These are phyloP conservation scores for Bombycilla garrulus DNA, from an alignment of 2,113 vertebrate species.

Conservation along the genomic window DNA sequence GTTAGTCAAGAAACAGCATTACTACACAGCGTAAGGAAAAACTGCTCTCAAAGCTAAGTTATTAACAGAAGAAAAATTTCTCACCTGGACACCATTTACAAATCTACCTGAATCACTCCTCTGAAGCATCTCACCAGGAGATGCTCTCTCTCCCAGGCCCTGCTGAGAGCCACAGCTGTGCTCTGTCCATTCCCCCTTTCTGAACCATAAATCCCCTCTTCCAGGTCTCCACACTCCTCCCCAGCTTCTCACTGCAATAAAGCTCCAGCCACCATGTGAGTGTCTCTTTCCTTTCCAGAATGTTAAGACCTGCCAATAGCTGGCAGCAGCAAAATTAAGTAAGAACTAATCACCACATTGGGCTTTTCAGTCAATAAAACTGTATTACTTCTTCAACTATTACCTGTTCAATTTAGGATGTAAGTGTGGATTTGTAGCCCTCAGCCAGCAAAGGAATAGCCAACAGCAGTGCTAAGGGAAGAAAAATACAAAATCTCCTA, in stretches of 20 bases:
- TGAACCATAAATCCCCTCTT: neutral
- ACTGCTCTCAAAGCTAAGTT: neutral
- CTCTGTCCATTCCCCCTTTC: neutral
- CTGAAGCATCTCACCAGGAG: neutral
- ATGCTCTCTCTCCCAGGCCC: neutral
- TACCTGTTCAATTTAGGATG: neutral
- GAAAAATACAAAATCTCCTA: neutral
- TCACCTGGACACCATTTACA: too few species aligned
- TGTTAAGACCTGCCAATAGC: neutral
- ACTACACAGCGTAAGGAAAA: neutral
- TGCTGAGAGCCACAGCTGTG: neutral
- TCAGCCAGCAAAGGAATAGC: neutral
- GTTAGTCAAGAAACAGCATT: slow-evolving; percentile 13
- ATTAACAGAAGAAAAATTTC: neutral
- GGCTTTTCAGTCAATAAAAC: slow-evolving; percentile 27
- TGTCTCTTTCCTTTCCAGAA: neutral
- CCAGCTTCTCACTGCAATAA: neutral
- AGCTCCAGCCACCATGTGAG: neutral
- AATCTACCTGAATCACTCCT: neutral
- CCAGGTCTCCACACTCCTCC: neutral
- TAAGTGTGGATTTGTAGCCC: neutral
- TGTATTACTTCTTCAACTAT: neutral
- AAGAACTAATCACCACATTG: neutral
- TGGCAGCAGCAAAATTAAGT: slow-evolving; percentile 21
- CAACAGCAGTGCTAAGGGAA: neutral